Percentiles rank a stretch among this genome's conserved stretches.
phyloP scores from a whole-genome alignment of 2,113 vertebrate genomes.

The Hystrix brachyura region DNA sequence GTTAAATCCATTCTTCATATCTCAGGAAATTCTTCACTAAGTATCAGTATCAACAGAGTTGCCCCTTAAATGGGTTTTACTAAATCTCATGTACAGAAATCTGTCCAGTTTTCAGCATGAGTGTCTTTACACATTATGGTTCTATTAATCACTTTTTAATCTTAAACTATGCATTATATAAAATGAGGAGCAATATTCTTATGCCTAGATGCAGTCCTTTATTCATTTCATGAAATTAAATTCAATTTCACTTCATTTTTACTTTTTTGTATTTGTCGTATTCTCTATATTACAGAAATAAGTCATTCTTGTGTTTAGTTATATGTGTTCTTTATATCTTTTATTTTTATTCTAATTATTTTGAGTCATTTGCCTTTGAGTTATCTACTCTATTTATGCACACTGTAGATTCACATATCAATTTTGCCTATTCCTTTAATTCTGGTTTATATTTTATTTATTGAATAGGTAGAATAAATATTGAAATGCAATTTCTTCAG shows the following conservation, averaged over 20 bases:
- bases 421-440: background rate
- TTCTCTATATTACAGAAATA: background rate
- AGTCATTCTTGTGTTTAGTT: slow-evolving; percentile 15
- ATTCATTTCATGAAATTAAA: background rate
- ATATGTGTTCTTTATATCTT: background rate
- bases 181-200: background rate
- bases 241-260: background rate
- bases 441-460: slow-evolving; percentile 57
- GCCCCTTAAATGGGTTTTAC: background rate
- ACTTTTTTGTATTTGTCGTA: background rate
- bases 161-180: slow-evolving; percentile 14
- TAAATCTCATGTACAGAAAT: slow-evolving; percentile 13
- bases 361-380: background rate
- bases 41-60: background rate
- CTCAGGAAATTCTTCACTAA: background rate
- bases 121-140: background rate
- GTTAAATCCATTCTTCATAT: background rate
- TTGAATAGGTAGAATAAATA: background rate
- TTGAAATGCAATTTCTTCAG: background rate
- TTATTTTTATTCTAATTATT: slow-evolving; percentile 28
- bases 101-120: background rate
- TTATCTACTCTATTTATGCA: background rate
- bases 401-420: slow-evolving; percentile 4
- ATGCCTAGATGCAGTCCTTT: background rate
- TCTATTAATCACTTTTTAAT: slow-evolving; percentile 1